These are phyloP conservation scores for Dicrurus megarhynchus DNA, from an alignment of 2,113 vertebrate genomes.

Conservation along the genomic window DNA sequence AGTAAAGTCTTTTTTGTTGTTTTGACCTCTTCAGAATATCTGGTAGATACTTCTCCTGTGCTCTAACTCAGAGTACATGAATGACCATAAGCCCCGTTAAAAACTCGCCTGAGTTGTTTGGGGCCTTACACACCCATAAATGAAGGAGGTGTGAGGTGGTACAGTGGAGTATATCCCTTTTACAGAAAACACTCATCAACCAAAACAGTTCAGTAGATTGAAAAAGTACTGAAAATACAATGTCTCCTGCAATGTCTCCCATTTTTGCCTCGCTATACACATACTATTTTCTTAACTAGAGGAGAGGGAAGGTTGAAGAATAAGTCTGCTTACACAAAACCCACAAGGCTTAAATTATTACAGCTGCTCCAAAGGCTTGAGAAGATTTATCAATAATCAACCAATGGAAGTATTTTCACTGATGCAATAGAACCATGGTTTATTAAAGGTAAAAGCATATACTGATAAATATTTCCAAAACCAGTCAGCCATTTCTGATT, in stretches of 20 bases:
- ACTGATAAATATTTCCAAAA: background rate
- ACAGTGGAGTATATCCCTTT: background rate
- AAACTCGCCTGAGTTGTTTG: rapidly evolving
- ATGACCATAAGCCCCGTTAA: background rate
- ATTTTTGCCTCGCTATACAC: background rate
- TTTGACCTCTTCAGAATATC: background rate
- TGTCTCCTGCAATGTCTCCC: background rate
- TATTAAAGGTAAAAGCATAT: background rate
- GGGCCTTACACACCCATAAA: background rate
- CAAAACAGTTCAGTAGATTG: background rate
- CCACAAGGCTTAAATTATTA: background rate
- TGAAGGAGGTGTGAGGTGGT: too few species aligned
- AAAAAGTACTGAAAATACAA: background rate
- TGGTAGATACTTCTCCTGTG: background rate
- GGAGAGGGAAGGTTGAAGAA: background rate
- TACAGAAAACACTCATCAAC: background rate
- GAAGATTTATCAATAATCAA: background rate
- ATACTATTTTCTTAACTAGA: background rate
- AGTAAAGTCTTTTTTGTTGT: background rate
- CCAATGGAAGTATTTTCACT: background rate
- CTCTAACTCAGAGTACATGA: background rate
- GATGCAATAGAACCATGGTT: background rate
- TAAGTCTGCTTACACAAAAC: background rate
- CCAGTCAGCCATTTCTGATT: background rate
- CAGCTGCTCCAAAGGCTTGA: background rate